phyloP scores from a whole-genome alignment of 2,888 invertebrate species.

The Watsonalla cultraria region DNA sequence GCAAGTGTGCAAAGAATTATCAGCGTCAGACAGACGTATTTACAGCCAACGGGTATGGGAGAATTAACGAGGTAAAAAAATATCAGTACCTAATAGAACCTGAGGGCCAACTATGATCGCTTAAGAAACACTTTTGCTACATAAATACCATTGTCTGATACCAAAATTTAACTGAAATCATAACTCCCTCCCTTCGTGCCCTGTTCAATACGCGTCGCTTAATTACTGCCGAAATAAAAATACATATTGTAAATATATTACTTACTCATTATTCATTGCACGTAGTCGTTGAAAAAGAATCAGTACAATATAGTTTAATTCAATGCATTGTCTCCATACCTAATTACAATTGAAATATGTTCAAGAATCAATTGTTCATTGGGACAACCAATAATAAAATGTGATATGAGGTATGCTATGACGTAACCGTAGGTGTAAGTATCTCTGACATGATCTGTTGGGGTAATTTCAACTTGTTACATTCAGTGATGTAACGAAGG shows the following conservation, averaged over 20 bases:
- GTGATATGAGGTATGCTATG: constrained; percentile 18
- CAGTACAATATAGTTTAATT: constrained; percentile 31
- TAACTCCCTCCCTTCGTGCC: too few species aligned
- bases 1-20: constrained; percentile 54
- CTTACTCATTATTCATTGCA: not conserved
- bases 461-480: not conserved
- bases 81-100: not conserved
- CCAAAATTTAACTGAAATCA: too few species aligned
- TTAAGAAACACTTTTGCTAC: too few species aligned
- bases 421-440: constrained; percentile 13
- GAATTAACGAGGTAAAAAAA: not conserved
- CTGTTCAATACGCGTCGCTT: not conserved
- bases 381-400: constrained; percentile 29
- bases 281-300: constrained; percentile 7
- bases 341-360: constrained; percentile 23
- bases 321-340: constrained; percentile 29
- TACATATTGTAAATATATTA: not conserved
- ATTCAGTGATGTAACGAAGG: not conserved
- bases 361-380: constrained; percentile 18
- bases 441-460: not conserved
- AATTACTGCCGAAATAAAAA: not conserved
- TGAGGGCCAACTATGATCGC: too few species aligned
- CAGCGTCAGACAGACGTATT: constrained; percentile 17
- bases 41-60: constrained; percentile 34
- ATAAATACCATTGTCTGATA: too few species aligned